Evolutionary conservation across 2,888 invertebrate species (phyloP), one percentile per base, ranked within the genome.

Genomic region (Aromia moschata): DNA sequence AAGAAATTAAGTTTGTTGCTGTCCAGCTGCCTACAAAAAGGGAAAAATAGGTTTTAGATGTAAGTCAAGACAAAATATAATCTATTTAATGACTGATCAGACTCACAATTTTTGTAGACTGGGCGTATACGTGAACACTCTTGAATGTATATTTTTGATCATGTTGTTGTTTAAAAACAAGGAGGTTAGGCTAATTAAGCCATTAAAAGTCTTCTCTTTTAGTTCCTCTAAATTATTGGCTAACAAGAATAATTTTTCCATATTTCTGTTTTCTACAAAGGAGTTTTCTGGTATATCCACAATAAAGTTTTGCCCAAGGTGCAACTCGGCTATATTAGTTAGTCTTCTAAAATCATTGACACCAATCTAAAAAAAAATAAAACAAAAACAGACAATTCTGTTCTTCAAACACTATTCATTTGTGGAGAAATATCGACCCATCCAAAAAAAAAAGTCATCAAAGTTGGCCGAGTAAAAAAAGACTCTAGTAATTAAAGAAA

Each of bases 131-230:
- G 83, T 80, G 72, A 92, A 89, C 4, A 87, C 80, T 67, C 85
- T 85, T 30, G 86, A 84, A 71, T 89, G 86, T 33, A 92, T 82
- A 64, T 83, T 83, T 58, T 84, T 83, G 15, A 92, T 79, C 68
- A 88, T 84, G 75, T 92, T 92, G 64, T 90, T 89, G 63, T 90
- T 89, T 5, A 92, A 78, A 56, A 90, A 82, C 9, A 92, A 82
- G 0, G 86, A 84, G 0, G 86, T 88, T 38, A 92, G 78, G 73
- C 89, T 88, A 3, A 80, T 77, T 46, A 92, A 78, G 0, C 89
- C 89, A 15, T 81, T 77, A 67, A 92, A 88, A 7, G 85, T 84
- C 10, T 84, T 84, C 17, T 84, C 80, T 54, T 86, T 84, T 30
- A 92, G 74, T 58, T 82, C 84, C 68, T 88, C 86, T 52, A 92